These are phyloP conservation scores for Porites lutea DNA, from an alignment of 64 coral and sea anemone species.

Conservation along the genomic window DNA sequence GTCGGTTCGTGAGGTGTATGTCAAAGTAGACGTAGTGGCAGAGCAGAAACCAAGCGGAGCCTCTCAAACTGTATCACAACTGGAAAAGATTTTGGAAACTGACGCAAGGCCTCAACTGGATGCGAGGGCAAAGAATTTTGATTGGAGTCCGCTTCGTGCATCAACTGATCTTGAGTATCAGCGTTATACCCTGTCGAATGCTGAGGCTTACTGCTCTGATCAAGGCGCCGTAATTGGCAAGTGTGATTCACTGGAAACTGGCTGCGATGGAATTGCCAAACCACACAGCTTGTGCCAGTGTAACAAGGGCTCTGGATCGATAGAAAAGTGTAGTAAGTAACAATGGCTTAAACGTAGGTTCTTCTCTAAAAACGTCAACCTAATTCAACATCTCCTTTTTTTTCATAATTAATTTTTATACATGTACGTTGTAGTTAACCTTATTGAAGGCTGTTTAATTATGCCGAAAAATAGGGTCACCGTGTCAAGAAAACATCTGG, in stretches of 20 bases:
- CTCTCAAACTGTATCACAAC: slow-evolving; percentile 11
- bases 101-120: slow-evolving; percentile 66
- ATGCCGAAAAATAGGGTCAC: too few relatives aligned
- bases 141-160: slow-evolving; percentile 66
- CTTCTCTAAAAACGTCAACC: too few relatives aligned
- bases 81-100: slow-evolving; percentile 54
- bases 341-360: not conserved
- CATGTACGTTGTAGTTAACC: too few relatives aligned
- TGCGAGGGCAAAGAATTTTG: slow-evolving; percentile 62
- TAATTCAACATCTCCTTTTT: too few relatives aligned
- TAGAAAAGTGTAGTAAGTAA: slow-evolving; percentile 95
- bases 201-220: slow-evolving; percentile 88
- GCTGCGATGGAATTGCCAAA: slow-evolving; percentile 66
- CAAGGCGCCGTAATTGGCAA: slow-evolving; percentile 81
- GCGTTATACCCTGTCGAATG: slow-evolving; percentile 55
- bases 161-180: slow-evolving; percentile 58
- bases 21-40: slow-evolving; percentile 54
- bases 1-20: slow-evolving; percentile 64
- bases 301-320: slow-evolving; percentile 66
- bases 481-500: too few relatives aligned
- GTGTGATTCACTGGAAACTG: slow-evolving; percentile 59
- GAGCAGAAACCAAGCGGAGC: slow-evolving; percentile 9
- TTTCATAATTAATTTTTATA: too few relatives aligned
- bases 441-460: too few relatives aligned
- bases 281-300: slow-evolving; percentile 63